phyloP scores from a whole-genome alignment of 2,888 invertebrate genomes.

The Phyto melanocephala region DNA sequence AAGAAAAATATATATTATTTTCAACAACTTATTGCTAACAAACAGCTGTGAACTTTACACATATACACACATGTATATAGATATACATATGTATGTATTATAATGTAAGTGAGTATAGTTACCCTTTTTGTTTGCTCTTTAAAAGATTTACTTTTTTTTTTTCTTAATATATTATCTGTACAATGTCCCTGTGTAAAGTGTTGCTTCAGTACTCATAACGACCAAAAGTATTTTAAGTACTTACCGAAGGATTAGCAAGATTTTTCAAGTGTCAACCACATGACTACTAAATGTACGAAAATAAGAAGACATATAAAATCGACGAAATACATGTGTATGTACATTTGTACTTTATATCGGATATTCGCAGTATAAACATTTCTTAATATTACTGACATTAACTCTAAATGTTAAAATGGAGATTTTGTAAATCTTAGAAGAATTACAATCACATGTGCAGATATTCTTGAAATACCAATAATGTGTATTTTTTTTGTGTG shows the following conservation, averaged over 20 bases:
- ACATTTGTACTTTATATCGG: not conserved
- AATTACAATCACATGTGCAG: not conserved
- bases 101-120: too few species aligned
- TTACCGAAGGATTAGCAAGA: conserved; percentile 33
- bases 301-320: not conserved
- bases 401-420: not conserved
- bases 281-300: not conserved
- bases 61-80: not conserved
- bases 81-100: not conserved
- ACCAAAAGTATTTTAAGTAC: conserved; percentile 18
- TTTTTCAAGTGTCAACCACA: conserved; percentile 53
- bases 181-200: not conserved
- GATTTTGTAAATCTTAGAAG: not conserved
- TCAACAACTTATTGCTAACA: not conserved
- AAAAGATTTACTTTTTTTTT: not conserved
- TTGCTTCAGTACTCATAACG: not conserved
- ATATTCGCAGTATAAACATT: too few species aligned
- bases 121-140: not conserved
- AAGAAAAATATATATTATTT: not conserved
- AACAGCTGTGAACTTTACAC: conserved; percentile 5
- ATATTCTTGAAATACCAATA: not conserved
- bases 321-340: not conserved
- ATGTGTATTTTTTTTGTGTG: not conserved
- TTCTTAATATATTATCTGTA: not conserved
- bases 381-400: not conserved